Conservation (phyloP, 2,797 vertebrate genomes). For the Lacerta bilineata region DNA sequence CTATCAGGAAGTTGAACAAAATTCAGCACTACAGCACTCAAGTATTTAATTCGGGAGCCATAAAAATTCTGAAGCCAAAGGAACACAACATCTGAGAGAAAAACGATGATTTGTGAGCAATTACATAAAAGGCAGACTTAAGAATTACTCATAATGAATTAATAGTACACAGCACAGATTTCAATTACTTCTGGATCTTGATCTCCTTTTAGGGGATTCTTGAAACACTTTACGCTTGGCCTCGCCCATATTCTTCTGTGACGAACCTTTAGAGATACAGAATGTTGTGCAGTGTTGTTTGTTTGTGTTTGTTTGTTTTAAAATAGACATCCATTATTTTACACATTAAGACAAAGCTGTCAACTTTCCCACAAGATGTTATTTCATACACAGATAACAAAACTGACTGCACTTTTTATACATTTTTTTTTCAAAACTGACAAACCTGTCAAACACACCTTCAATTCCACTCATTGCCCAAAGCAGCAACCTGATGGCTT, state of each 20-base stretch:
- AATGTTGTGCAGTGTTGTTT: slow-evolving; percentile 56
- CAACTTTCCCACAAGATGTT: slow-evolving; percentile 66
- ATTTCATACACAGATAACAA: slow-evolving; percentile 70
- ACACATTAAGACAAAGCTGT: slow-evolving; percentile 67
- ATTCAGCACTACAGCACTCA: slow-evolving; percentile 68
- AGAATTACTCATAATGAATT: slow-evolving; percentile 65
- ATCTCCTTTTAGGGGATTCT: slow-evolving; percentile 77
- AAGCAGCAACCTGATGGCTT: slow-evolving; percentile 69
- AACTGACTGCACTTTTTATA: slow-evolving; percentile 69
- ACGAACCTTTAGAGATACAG: slow-evolving; percentile 77
- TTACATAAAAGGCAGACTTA: slow-evolving; percentile 70
- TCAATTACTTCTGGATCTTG: slow-evolving; percentile 80
- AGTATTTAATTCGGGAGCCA: slow-evolving; percentile 66
- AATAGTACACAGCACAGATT: slow-evolving; percentile 73
- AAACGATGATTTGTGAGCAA: slow-evolving; percentile 45
- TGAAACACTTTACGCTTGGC: slow-evolving; percentile 75
- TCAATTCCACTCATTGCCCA: slow-evolving; percentile 72
- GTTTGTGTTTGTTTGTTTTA: slow-evolving; percentile 63
- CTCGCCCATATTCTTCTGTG: slow-evolving; percentile 75
- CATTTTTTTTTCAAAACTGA: slow-evolving; percentile 68
- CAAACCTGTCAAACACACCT: slow-evolving; percentile 67
- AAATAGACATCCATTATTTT: slow-evolving; percentile 70
- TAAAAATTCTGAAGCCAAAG: slow-evolving; percentile 65
- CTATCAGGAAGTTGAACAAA: slow-evolving; percentile 65
- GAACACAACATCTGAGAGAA: slow-evolving; percentile 67